phyloP scores from a whole-genome alignment of 1,140 invertebrate genomes.

The Drosophila hydei region DNA sequence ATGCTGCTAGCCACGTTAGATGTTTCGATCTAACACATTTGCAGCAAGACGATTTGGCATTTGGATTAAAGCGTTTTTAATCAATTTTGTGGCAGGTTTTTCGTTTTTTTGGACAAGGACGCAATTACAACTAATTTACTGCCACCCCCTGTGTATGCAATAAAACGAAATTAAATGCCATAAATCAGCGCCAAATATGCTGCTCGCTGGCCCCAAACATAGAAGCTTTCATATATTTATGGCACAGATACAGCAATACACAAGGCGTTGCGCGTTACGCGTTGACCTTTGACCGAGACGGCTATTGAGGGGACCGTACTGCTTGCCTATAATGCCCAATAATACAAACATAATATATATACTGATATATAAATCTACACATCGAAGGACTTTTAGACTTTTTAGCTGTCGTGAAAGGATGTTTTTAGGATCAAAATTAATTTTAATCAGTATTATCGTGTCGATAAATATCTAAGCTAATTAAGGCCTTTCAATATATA shows the following conservation, averaged over 20 bases:
- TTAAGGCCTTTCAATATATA: too few species aligned
- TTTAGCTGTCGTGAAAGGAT: too few species aligned
- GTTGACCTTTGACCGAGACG: constrained; percentile 50
- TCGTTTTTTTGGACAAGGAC: constrained; percentile 1
- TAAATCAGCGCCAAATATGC: constrained; percentile 70
- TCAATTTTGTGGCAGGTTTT: constrained; percentile 43
- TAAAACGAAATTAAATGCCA: constrained; percentile 70
- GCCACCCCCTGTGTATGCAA: constrained; percentile 37
- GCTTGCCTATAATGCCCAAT: neutral
- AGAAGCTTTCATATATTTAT: constrained; percentile 33
- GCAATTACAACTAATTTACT: constrained; percentile 55
- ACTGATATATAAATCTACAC: too few species aligned
- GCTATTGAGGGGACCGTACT: too few species aligned
- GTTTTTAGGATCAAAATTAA: too few species aligned
- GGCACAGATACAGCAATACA: constrained; percentile 6
- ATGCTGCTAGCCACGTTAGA: neutral
- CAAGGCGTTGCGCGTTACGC: constrained; percentile 22
- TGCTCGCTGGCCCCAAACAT: constrained; percentile 18
- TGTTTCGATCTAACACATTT: neutral
- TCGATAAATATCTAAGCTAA: too few species aligned
- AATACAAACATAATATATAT: too few species aligned
- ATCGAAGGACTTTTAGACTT: neutral
- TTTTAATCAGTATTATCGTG: too few species aligned
- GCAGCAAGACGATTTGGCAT: constrained; percentile 10
- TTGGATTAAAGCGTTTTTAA: constrained; percentile 53